Percentiles rank a stretch among this genome's conserved stretches.
Evolutionary conservation across 2,888 invertebrate genomes (phyloP).

Genomic region (Hemicrepidius hirtus): DNA sequence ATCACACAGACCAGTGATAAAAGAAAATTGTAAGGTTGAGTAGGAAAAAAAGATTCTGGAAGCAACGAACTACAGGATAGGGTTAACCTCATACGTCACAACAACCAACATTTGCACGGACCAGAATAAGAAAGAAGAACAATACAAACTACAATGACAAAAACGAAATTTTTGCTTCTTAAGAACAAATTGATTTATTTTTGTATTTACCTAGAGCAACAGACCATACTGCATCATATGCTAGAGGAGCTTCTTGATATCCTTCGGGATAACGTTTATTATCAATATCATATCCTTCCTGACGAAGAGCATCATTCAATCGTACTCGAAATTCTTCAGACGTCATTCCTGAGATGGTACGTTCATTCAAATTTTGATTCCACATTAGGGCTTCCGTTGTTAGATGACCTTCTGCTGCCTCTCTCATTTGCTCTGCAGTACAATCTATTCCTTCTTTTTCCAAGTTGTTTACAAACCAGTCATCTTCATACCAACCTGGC

Average conservation of each 20-base stretch:
- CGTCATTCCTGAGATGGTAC: conserved; percentile 97
- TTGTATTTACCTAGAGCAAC: conserved; percentile 90
- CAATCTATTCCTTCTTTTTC: conserved; percentile 93
- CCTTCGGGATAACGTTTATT: conserved; percentile 93
- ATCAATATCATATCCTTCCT: conserved; percentile 89
- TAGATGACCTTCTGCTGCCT: conserved; percentile 96
- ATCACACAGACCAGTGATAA: too few relatives aligned
- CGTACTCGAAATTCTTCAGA: conserved; percentile 92
- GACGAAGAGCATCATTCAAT: conserved; percentile 86
- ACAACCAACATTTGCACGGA: too few relatives aligned
- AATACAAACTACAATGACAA: too few relatives aligned
- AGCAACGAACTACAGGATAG: too few relatives aligned
- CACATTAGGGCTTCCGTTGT: conserved; percentile 99
- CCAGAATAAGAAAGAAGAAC: too few relatives aligned
- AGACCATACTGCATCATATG: conserved; percentile 99
- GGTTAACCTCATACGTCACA: too few relatives aligned
- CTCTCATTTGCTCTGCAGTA: conserved; percentile 93
- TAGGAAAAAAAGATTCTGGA: too few relatives aligned
- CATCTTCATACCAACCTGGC: conserved; percentile 98
- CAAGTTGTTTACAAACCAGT: conserved; percentile 96
- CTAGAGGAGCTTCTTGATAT: conserved; percentile 98
- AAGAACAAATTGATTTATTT: neutral
- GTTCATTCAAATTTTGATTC: conserved; percentile 93
- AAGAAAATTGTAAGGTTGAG: too few relatives aligned
- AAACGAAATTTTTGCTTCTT: too few relatives aligned